A percentile compares a stretch with the other conserved stretches of the same genome.
These are phyloP conservation scores for Apotomis betuletana DNA, from an alignment of 2,888 invertebrate species.

Conservation along the genomic window DNA sequence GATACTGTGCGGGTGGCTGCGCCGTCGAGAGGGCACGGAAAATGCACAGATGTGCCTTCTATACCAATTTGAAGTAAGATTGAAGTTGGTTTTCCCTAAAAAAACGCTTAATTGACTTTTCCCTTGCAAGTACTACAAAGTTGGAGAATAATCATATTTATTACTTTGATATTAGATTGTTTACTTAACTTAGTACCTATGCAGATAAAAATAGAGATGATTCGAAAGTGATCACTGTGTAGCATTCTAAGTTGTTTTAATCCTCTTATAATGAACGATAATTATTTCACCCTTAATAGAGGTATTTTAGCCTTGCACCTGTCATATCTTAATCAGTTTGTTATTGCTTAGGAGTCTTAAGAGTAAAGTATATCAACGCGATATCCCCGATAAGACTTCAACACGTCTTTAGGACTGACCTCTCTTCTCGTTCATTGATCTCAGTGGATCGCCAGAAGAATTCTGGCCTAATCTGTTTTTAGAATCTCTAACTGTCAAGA, in stretches of 20 bases:
- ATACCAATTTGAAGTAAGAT: conserved; percentile 22
- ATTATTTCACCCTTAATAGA: no score
- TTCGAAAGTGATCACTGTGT: no score
- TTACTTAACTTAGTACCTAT: no score
- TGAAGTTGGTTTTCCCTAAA: conserved; percentile 11
- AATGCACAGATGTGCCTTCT: conserved; percentile 26
- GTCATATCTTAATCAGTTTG: no score
- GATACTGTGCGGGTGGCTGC: conserved; percentile 60
- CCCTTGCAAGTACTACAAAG: no score
- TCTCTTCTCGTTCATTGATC: conserved; percentile 22
- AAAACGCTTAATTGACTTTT: no score
- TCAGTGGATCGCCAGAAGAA: conserved; percentile 4
- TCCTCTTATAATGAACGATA: no score
- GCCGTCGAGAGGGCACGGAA: conserved; percentile 38
- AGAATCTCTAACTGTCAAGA: conserved; percentile 5
- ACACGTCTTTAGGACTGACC: conserved; percentile 22
- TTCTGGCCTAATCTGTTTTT: conserved; percentile 28
- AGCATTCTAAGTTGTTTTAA: no score
- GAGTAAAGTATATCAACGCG: conserved; percentile 11
- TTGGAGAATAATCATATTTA: no score
- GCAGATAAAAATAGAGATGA: no score
- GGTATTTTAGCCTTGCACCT: no score
- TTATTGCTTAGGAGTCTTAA: neutral
- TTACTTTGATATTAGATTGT: no score
- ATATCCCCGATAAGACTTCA: conserved; percentile 9